A percentile compares a stretch with the other conserved stretches of the same genome.
Conservation (phyloP, 2,888 invertebrate species). For the Eupithecia subfuscata region DNA sequence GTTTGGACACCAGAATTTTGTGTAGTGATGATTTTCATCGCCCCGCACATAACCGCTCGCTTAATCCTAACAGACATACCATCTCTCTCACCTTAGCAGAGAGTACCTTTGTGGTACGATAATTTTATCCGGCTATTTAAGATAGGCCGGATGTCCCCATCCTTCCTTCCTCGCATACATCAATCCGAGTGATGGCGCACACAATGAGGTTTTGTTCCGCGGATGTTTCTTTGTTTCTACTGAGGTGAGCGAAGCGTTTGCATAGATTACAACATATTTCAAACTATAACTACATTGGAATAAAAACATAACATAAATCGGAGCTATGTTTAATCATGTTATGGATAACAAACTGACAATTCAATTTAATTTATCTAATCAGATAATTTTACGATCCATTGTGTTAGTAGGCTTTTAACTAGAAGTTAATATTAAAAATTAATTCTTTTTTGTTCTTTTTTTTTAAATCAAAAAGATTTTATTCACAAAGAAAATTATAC, state of each 20-base stretch:
- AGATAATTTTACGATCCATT: too few species aligned
- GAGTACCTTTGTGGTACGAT: background rate
- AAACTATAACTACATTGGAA: background rate
- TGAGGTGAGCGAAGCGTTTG: slow-evolving; percentile 27
- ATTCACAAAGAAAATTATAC: too few species aligned
- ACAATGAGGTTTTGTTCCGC: slow-evolving; percentile 43
- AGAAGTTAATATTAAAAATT: too few species aligned
- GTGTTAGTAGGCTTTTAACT: too few species aligned
- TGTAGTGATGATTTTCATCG: too few species aligned
- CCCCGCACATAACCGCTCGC: too few species aligned
- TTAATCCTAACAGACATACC: too few species aligned
- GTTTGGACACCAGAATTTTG: too few species aligned
- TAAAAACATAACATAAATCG: background rate
- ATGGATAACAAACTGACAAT: background rate
- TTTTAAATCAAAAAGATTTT: too few species aligned
- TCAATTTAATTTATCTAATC: too few species aligned
- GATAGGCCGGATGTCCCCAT: slow-evolving; percentile 7
- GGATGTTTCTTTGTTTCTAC: slow-evolving; percentile 39
- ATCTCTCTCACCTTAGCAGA: too few species aligned
- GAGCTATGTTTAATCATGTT: background rate
- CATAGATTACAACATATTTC: slow-evolving; percentile 24
- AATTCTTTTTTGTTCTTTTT: too few species aligned
- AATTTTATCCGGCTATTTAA: background rate
- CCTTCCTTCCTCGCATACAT: slow-evolving; percentile 35
- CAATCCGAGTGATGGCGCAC: slow-evolving; percentile 43